These are phyloP conservation scores for Spheniscus mendiculus DNA, from an alignment of 2,113 vertebrate genomes.

Conservation along the genomic window DNA sequence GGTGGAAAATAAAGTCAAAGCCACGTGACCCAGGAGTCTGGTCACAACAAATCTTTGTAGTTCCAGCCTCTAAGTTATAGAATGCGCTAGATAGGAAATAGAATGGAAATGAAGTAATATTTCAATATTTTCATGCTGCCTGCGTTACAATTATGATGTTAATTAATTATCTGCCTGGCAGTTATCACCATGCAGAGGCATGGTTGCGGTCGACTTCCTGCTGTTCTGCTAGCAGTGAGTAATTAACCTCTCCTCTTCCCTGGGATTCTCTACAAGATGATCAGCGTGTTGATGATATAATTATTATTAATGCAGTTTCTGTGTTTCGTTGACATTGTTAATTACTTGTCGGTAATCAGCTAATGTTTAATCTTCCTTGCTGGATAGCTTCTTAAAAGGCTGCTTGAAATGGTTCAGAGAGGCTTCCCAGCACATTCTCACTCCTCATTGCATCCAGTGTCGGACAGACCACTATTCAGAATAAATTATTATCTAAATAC, in stretches of 20 bases:
- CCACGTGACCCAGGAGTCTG: neutral
- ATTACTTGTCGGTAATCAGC: constrained; percentile 91
- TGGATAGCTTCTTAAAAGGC: constrained; percentile 73
- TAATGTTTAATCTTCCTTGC: constrained; percentile 84
- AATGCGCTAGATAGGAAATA: constrained; percentile 44
- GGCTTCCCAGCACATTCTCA: constrained; percentile 30
- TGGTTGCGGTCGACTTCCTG: constrained; percentile 74
- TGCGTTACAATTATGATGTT: constrained; percentile 79
- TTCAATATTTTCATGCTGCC: constrained; percentile 78
- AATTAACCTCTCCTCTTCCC: constrained; percentile 88
- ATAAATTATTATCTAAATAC: constrained; percentile 74
- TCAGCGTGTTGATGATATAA: constrained; percentile 84
- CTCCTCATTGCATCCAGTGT: constrained; percentile 54
- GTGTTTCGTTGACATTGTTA: constrained; percentile 84
- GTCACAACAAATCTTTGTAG: neutral
- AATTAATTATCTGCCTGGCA: constrained; percentile 83
- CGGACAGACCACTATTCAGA: constrained; percentile 62
- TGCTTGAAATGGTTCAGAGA: constrained; percentile 60
- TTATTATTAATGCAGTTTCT: constrained; percentile 88
- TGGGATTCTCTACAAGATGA: constrained; percentile 83
- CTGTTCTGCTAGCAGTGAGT: constrained; percentile 79
- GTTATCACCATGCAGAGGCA: constrained; percentile 77
- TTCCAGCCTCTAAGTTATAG: constrained; percentile 15
- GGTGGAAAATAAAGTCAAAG: neutral
- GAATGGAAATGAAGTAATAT: constrained; percentile 74